Conservation (phyloP, 1,140 invertebrate species). For the Teleogryllus occipitalis region DNA sequence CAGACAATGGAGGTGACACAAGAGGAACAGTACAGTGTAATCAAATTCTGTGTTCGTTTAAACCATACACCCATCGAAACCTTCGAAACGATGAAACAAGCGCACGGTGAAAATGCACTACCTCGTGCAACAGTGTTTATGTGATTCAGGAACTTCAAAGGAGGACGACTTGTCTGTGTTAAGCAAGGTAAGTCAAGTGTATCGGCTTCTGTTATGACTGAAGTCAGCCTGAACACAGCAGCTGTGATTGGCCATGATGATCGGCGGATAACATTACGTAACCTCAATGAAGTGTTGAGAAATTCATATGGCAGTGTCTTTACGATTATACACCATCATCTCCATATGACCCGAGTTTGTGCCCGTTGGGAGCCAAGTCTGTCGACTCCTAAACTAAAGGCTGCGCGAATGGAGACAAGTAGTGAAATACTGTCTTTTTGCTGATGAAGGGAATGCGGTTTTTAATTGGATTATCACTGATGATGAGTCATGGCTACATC, state of each 20-base stretch:
- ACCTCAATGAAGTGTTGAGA: conserved; percentile 14
- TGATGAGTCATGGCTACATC: too few relatives aligned
- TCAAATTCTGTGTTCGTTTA: conserved; percentile 9
- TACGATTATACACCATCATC: conserved; percentile 13
- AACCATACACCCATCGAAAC: conserved; percentile 13
- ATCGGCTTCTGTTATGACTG: conserved; percentile 12
- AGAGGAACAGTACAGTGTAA: conserved; percentile 8
- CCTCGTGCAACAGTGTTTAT: conserved; percentile 11
- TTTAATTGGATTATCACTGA: background rate
- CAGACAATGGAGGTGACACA: conserved; percentile 11
- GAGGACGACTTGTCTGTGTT: conserved; percentile 9
- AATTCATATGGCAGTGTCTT: background rate
- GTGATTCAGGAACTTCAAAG: conserved; percentile 6
- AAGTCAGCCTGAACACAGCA: conserved; percentile 9
- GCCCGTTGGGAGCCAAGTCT: conserved; percentile 13
- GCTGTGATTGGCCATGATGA: conserved; percentile 10
- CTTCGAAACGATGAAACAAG: conserved; percentile 8
- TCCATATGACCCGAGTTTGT: conserved; percentile 15
- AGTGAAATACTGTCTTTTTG: background rate
- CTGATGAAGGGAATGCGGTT: background rate
- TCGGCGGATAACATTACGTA: conserved; percentile 15
- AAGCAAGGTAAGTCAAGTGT: conserved; percentile 2
- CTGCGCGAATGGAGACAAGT: background rate
- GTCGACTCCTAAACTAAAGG: background rate
- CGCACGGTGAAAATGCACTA: conserved; percentile 9